These are phyloP conservation scores for Tribolium castaneum DNA, from an alignment of 1,140 invertebrate species.

Conservation along the genomic window DNA sequence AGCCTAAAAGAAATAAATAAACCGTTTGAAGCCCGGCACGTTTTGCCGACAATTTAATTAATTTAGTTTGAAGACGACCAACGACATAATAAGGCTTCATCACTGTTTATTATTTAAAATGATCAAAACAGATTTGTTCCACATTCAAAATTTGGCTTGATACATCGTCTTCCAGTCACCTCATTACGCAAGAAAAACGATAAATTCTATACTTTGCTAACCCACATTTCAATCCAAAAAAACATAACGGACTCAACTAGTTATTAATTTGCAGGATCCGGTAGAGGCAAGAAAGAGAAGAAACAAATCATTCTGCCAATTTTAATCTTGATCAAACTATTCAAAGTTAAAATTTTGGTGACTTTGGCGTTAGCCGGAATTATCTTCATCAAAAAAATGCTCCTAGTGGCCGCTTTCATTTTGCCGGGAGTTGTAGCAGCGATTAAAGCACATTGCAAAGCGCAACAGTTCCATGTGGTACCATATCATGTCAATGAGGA, in stretches of 20 bases:
- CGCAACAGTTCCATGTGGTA: conserved; percentile 57
- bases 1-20: neutral
- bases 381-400: conserved; percentile 76
- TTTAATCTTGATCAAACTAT: conserved; percentile 70
- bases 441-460: conserved; percentile 72
- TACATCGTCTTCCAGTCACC: neutral
- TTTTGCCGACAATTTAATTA: neutral
- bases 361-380: conserved; percentile 73
- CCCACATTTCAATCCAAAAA: neutral
- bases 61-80: neutral
- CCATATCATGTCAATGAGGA: conserved; percentile 52
- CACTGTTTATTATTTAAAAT: neutral
- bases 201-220: conserved; percentile 15
- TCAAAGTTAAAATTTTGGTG: conserved; percentile 74
- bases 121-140: conserved; percentile 48
- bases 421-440: conserved; percentile 72
- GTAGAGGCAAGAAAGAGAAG: conserved; percentile 49
- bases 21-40: neutral
- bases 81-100: neutral
- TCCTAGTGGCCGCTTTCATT: conserved; percentile 72
- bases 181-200: neutral
- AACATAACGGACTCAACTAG: neutral
- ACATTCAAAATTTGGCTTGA: conserved; percentile 50
- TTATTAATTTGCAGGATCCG: neutral
- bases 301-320: conserved; percentile 63